These are phyloP conservation scores for Oreochromis niloticus DNA, from an alignment of 2,113 vertebrate genomes.

Conservation along the genomic window DNA sequence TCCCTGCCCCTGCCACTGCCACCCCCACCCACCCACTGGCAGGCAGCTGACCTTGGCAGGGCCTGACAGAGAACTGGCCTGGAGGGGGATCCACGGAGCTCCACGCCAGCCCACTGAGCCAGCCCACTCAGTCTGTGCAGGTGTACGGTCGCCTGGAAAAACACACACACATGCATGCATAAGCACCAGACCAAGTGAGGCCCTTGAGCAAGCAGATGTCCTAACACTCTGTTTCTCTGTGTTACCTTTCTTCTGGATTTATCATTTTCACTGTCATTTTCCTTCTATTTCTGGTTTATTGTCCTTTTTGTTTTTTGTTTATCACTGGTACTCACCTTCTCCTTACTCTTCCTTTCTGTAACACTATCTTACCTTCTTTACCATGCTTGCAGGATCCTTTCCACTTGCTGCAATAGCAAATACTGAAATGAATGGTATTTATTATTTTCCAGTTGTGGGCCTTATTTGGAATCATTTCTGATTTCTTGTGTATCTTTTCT, in stretches of 20 bases:
- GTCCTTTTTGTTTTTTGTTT: not conserved
- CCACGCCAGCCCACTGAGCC: slow-evolving; percentile 67
- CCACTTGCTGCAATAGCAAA: not conserved
- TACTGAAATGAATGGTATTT: not conserved
- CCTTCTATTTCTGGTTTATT: not conserved
- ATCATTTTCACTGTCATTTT: not conserved
- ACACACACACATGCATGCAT: slow-evolving; percentile 36
- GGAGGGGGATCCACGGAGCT: slow-evolving; percentile 60
- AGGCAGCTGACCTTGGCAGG: slow-evolving; percentile 72
- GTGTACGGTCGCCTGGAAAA: slow-evolving; percentile 56
- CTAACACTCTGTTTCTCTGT: slow-evolving; percentile 17
- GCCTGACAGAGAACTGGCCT: slow-evolving; percentile 72
- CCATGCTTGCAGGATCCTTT: not conserved
- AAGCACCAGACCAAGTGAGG: slow-evolving; percentile 42
- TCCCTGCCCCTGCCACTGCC: not conserved
- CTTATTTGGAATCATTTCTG: not conserved
- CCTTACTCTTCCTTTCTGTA: not conserved
- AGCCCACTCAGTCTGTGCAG: slow-evolving; percentile 64
- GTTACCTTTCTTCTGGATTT: slow-evolving; percentile 19
- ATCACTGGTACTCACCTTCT: not conserved
- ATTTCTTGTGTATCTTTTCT: not conserved
- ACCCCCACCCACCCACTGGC: slow-evolving; percentile 20
- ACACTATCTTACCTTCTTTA: not conserved
- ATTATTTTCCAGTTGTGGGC: not conserved
- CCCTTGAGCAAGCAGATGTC: slow-evolving; percentile 66